These are phyloP conservation scores for Momotus momota DNA, from an alignment of 2,797 vertebrate species.

Conservation along the genomic window DNA sequence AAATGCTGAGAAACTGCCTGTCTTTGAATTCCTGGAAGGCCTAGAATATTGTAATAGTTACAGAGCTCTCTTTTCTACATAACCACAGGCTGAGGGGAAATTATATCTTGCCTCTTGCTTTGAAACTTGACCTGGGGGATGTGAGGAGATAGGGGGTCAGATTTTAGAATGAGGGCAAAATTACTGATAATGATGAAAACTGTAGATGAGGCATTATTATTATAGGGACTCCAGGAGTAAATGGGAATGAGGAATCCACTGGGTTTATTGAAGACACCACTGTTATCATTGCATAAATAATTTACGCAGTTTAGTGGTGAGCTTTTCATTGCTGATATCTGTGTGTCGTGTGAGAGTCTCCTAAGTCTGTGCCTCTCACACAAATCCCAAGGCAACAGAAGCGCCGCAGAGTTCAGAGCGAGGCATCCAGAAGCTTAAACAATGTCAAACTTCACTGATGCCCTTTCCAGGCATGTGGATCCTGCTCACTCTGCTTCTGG, in stretches of 20 bases:
- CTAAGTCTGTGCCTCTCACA: neutral
- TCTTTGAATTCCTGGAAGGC: neutral
- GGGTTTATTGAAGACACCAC: neutral
- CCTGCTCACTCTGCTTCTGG: neutral
- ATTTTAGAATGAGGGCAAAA: neutral
- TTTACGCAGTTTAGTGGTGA: neutral
- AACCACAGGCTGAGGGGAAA: neutral
- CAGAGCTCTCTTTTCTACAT: neutral
- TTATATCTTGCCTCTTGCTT: neutral
- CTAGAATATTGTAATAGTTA: neutral
- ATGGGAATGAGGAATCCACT: neutral
- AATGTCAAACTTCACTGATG: slow-evolving; percentile 20
- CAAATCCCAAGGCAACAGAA: slow-evolving; percentile 22
- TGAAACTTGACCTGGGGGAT: neutral
- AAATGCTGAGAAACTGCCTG: neutral
- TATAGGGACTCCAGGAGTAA: neutral
- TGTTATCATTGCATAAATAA: neutral
- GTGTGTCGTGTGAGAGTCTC: neutral
- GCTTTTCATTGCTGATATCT: neutral
- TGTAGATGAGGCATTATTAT: neutral
- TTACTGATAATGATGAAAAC: neutral
- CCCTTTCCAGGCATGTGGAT: slow-evolving; percentile 37
- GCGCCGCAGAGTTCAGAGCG: neutral
- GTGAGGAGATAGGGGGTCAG: accelerated
- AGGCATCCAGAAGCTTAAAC: slow-evolving; percentile 28